These are phyloP conservation scores for Plodia interpunctella DNA, from an alignment of 1,140 invertebrate species.

Conservation along the genomic window DNA sequence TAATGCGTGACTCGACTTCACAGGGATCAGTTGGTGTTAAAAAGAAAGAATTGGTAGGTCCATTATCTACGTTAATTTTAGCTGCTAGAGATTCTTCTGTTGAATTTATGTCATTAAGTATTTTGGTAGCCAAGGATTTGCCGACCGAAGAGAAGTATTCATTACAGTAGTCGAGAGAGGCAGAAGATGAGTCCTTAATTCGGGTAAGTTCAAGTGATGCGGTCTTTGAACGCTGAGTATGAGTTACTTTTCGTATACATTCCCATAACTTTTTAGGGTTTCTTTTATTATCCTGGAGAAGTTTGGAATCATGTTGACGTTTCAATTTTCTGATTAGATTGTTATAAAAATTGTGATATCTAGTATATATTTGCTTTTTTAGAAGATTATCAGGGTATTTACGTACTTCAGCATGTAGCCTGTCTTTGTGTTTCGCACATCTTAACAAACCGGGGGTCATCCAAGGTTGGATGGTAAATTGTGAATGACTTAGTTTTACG, in stretches of 20 bases:
- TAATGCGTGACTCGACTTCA: background rate
- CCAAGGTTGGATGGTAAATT: background rate
- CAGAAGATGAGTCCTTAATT: background rate
- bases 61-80: background rate
- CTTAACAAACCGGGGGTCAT: background rate
- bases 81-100: background rate
- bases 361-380: slow-evolving; percentile 2
- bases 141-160: background rate
- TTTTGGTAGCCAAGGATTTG: background rate
- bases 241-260: background rate
- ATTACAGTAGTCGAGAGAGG: slow-evolving; percentile 4
- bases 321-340: slow-evolving; percentile 10
- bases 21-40: background rate
- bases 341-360: slow-evolving; percentile 13
- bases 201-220: background rate
- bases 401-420: background rate
- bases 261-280: slow-evolving; percentile 11
- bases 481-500: background rate
- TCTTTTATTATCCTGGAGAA: background rate
- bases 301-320: background rate
- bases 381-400: slow-evolving; percentile 9
- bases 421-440: background rate
- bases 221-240: background rate
- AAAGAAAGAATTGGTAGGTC: background rate
- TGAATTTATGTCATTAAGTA: background rate